Evolutionary conservation across 2,113 vertebrate species (phyloP), one percentile per base, ranked within the genome.

Genomic region (Bufo gargarizans): DNA sequence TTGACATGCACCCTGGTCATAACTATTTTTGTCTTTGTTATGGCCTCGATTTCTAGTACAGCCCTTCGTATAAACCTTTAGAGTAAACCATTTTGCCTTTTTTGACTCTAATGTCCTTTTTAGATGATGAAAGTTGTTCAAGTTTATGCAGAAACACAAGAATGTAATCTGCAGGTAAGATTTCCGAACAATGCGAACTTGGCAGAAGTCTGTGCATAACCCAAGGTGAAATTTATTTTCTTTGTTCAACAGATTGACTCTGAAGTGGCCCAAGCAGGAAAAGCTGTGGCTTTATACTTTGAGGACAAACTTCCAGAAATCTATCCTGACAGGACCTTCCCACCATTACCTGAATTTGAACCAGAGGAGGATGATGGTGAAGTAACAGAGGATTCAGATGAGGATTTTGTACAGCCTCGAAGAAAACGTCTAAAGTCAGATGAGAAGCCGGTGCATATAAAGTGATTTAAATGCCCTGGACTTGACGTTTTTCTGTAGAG

Each of bases 41-140:
- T 92, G 94, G 93, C 94, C 94, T 93, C 92, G 92, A 93, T 92
- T 93, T 89, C 91, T 94, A 91, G 90, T 91, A 93, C 93, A 92
- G 93, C 90, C 95, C 95, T 95, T 14, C 92, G 93, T 90, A 9
- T 95, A 94, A 96, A 94, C 93, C 94, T 95, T 50, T 95, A 94
- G 89, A 96, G 92, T 94, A 93, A 94, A 95, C 95, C 94, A 95
- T 95, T 96, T 96, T 96, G 93, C 94, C 91, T 95, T 96, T 96
- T 97, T 97, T 98, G 96, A 96, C 97, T 98, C 97, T 97, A 95
- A 97, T 96, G 96, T 98, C 97, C 97, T 98, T 97, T 99, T 99
- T 99, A 99, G 98, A 99, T 99, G 97, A 98, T 98, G 97, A 98
- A 97, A 98, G 98, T 99, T 98, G 98, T 99, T 98, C 98, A 98